Evolutionary conservation across 1,140 invertebrate species (phyloP), one percentile per base, ranked within the genome.

Genomic region (Teleogryllus occipitalis): DNA sequence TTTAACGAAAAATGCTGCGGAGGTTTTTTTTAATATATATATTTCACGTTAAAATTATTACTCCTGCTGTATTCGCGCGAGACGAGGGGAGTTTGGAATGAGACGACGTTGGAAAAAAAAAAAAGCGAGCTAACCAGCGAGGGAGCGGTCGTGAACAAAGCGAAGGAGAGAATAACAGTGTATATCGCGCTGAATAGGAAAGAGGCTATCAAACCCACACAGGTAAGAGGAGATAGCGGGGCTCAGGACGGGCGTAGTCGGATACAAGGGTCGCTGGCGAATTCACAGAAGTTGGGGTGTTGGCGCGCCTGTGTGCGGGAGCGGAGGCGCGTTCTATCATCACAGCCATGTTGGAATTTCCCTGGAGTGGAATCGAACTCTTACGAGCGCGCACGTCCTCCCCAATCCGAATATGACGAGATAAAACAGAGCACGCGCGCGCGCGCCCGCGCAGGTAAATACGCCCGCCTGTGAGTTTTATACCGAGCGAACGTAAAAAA

Each of bases 1-100:
- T 65, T 65, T 65, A 65, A 65, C 54, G 54, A 65, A 65, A 65
- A 65, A 65, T 65, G 54, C 54, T 14, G 54, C 18, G 54, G 54
- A 65, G 54, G 54, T 65, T 65, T 65, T 65, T 14, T 65, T 14
- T 14, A 65, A 65, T 3, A 65, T 3, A 65, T 65, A 65, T 65
- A 65, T 65, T 65, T 65, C 54, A 65, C 54, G 54, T 65, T 65
- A 65, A 65, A 65, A 65, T 65, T 65, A 65, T 65, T 65, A 65
- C 54, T 18, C 54, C 18, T 65, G 54, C 54, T 65, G 10, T 14
- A 18, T 65, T 18, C 54, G 54, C 54, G 7, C 54, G 54, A 65
- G 54, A 65, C 54, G 54, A 65, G 18, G 54, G 54, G 54, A 65
- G 54, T 3, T 14, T 14, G 54, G 54, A 18, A 65, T 65, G 54